Evolutionary conservation across 2,113 vertebrate genomes (phyloP), one percentile per base, ranked within the genome.

Genomic region (Nothocercus julius): DNA sequence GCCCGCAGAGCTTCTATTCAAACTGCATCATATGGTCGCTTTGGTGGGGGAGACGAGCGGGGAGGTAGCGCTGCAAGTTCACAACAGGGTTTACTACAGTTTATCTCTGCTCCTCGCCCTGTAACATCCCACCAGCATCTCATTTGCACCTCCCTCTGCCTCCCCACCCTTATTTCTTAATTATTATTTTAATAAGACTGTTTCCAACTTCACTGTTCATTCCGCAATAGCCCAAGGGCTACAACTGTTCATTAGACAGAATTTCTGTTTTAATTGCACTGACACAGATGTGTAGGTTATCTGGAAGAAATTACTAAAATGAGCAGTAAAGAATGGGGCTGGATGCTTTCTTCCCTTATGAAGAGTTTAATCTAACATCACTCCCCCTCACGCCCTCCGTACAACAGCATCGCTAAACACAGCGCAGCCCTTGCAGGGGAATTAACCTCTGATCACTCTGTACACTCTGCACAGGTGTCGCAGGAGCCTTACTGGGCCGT

Each of bases 181-280:
- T 96, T 96, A 96, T 93, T 93, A 96, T 94, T 95, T 97, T 92
- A 89, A 90, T 94, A 97, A 93, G 82, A 79, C 80, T 63, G 75
- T 85, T 96, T 92, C 94, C 69, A 77, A 77, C 90, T 88, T 85
- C 47, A 49, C 72, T 84, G 79, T 79, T 96, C 96, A 80, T 90
- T 84, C 69, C 1, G 36, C 72, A 82, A 93, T 90, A 93, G 89
- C 93, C 96, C 91, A 93, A 93, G 91, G 95, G 95, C 94, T 96
- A 97, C 95, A 90, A 92, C 96, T 70, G 75, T 94, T 97, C 69
- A 96, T 97, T 96, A 96, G 95, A 91, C 90, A 90, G 83, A 95
- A 86, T 95, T 97, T 96, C 95, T 86, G 93, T 93, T 93, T 94
- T 95, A 96, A 95, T 93, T 97, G 96, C 93, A 82, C 90, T 96